Conservation (phyloP, 2,113 vertebrate species). For the Lamprologus ornatipinnis region DNA sequence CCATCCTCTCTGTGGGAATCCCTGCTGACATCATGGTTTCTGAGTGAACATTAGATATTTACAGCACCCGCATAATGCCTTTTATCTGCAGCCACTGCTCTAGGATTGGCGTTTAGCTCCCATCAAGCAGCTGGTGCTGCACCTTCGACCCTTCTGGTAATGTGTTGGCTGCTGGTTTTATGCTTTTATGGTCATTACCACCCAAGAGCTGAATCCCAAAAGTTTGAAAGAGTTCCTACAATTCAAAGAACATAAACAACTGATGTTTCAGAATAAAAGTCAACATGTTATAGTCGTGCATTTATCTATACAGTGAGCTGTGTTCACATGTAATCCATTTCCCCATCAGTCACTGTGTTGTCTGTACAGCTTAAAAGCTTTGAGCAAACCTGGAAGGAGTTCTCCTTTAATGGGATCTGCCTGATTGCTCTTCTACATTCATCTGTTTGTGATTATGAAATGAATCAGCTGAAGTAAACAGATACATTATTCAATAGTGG, state of each 20-base stretch:
- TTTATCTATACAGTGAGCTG: not conserved
- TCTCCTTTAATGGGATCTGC: not conserved
- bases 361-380: not conserved
- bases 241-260: not conserved
- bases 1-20: not conserved
- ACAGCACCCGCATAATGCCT: not conserved
- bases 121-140: not conserved
- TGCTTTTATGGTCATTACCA: not conserved
- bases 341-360: not conserved
- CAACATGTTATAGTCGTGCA: not conserved
- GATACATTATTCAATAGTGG: not conserved
- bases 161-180: not conserved
- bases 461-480: not conserved
- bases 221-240: not conserved
- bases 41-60: not conserved
- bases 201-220: not conserved
- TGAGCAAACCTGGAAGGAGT: not conserved
- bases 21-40: conserved; percentile 21
- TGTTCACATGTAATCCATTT: not conserved
- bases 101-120: not conserved
- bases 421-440: not conserved
- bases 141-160: not conserved
- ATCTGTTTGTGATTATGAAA: not conserved
- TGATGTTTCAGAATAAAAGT: not conserved
- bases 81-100: not conserved